Conservation (phyloP, 2,888 invertebrate genomes). For the Timema podura region DNA sequence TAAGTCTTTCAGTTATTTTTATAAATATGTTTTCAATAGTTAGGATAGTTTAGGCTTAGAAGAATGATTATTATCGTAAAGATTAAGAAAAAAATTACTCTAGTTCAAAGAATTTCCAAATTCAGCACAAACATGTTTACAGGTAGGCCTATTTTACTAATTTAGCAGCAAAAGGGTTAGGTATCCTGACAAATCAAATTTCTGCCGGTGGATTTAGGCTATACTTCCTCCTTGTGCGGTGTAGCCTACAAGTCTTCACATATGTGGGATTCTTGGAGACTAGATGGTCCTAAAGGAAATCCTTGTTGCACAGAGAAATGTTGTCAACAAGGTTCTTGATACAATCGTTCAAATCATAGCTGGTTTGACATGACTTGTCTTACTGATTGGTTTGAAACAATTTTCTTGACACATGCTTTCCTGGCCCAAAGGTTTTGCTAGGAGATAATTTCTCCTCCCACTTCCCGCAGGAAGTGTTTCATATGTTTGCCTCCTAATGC, state of each 20-base stretch:
- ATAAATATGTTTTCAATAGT: too few species aligned
- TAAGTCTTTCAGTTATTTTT: too few species aligned
- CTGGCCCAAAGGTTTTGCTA: background rate
- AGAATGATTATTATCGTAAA: too few species aligned
- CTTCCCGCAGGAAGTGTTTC: background rate
- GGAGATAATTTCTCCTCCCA: constrained; percentile 13
- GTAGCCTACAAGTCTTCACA: background rate
- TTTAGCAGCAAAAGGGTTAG: background rate
- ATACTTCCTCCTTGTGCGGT: background rate
- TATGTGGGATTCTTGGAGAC: background rate
- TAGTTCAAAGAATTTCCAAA: too few species aligned
- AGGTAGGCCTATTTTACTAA: too few species aligned
- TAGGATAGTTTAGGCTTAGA: too few species aligned
- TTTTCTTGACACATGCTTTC: background rate
- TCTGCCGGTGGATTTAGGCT: background rate
- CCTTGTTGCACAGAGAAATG: background rate
- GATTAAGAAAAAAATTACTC: too few species aligned
- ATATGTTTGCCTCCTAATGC: constrained; percentile 18
- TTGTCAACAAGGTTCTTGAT: background rate
- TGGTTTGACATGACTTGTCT: background rate
- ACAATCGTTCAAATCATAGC: background rate
- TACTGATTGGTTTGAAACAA: background rate
- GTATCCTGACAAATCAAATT: background rate
- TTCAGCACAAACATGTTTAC: too few species aligned
- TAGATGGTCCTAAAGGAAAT: background rate